Conservation (phyloP, 2,888 invertebrate genomes). For the Mesochorus sp. region DNA sequence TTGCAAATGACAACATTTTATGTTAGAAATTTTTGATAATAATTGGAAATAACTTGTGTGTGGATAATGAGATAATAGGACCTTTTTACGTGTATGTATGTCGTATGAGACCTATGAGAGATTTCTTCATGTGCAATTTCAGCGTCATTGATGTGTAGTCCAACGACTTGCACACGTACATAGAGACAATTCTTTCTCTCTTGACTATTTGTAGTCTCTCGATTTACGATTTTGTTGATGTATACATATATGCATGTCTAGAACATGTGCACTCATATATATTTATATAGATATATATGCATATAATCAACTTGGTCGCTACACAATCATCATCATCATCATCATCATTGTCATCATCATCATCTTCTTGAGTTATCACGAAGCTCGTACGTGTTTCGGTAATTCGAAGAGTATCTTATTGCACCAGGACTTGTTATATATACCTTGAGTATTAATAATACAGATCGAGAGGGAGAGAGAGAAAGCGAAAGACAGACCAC, state of each 20-base stretch:
- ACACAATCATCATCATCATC: background rate
- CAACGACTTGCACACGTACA: conserved; percentile 19
- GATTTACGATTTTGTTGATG: conserved; percentile 19
- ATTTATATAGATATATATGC: background rate
- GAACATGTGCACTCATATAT: too few species aligned
- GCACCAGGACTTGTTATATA: conserved; percentile 10
- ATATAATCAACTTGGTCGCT: background rate
- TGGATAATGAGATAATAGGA: background rate
- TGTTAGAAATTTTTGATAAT: background rate
- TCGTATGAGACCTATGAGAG: conserved; percentile 29
- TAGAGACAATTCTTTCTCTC: conserved; percentile 38
- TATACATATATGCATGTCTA: background rate
- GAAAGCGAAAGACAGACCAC: conserved; percentile 18
- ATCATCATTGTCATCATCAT: conserved; percentile 8
- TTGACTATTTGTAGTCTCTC: conserved; percentile 44
- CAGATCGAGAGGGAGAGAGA: too few species aligned
- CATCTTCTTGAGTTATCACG: conserved; percentile 37
- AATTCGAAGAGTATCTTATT: conserved; percentile 47
- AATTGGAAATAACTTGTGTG: background rate
- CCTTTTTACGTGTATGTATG: background rate
- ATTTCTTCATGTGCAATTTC: conserved; percentile 47
- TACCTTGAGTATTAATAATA: conserved; percentile 14
- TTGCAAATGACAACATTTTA: background rate
- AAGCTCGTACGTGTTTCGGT: conserved; percentile 42
- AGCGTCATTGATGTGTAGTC: conserved; percentile 37